These are phyloP conservation scores for Drosophila pectinifera DNA, from an alignment of 1,140 invertebrate genomes.

Conservation along the genomic window DNA sequence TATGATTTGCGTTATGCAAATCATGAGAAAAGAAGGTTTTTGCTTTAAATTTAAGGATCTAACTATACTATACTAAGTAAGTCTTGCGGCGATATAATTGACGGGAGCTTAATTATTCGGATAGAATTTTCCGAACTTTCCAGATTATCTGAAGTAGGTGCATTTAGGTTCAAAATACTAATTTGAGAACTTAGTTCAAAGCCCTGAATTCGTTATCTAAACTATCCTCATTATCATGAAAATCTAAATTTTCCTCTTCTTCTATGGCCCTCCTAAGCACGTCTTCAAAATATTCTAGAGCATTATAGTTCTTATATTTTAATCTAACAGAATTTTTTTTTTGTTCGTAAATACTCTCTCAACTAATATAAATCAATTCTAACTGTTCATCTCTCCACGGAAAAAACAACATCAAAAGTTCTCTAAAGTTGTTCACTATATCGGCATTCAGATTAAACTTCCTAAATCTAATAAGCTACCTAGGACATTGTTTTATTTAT, in stretches of 20 bases:
- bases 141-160: background rate
- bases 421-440: background rate
- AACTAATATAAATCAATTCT: background rate
- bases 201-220: background rate
- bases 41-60: background rate
- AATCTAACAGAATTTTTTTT: background rate
- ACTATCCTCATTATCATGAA: background rate
- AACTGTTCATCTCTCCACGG: background rate
- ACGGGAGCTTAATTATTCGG: too few species aligned
- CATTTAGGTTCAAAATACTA: too few species aligned
- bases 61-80: background rate
- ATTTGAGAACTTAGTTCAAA: background rate
- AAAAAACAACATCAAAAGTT: background rate
- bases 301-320: background rate
- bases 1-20: background rate
- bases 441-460: background rate
- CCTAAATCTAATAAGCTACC: background rate
- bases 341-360: too few species aligned
- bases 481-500: too few species aligned
- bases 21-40: background rate
- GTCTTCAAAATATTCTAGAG: background rate
- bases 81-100: background rate
- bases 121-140: too few species aligned
- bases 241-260: background rate
- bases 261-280: background rate